Conservation (phyloP, 2,888 invertebrate species). For the Caenorhabditis zanzibari region DNA sequence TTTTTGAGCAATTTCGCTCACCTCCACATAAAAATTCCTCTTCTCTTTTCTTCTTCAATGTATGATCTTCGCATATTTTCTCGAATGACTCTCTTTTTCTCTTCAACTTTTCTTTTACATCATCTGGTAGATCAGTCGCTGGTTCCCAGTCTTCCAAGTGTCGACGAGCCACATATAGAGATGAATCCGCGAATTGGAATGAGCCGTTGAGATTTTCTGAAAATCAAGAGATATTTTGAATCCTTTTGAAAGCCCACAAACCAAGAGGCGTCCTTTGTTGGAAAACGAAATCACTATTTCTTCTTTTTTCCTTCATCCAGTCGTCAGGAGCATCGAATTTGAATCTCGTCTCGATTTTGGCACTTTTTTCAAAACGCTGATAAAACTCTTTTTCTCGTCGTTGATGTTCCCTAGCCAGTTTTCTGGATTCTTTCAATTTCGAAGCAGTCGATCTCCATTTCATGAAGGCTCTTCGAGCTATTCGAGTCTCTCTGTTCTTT, state of each 20-base stretch:
- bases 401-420: slow-evolving; percentile 14
- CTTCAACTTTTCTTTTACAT: slow-evolving; percentile 59
- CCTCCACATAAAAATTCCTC: slow-evolving; percentile 39
- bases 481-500: slow-evolving; percentile 37
- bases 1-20: neutral
- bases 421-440: neutral
- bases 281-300: slow-evolving; percentile 10
- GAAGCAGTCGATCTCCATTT: slow-evolving; percentile 39
- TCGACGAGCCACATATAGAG: slow-evolving; percentile 45
- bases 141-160: slow-evolving; percentile 56
- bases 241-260: neutral
- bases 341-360: slow-evolving; percentile 24
- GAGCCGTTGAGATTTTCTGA: slow-evolving; percentile 22
- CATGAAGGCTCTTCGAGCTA: slow-evolving; percentile 16
- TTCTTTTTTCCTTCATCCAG: slow-evolving; percentile 24
- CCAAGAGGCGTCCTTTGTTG: neutral
- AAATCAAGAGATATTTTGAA: neutral
- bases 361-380: slow-evolving; percentile 24
- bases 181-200: slow-evolving; percentile 7
- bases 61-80: slow-evolving; percentile 41
- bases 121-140: slow-evolving; percentile 34
- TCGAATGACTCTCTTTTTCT: slow-evolving; percentile 58
- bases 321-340: slow-evolving; percentile 52
- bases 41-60: slow-evolving; percentile 45
- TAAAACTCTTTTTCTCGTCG: slow-evolving; percentile 43